These are phyloP conservation scores for Mustela lutreola DNA, from an alignment of 2,113 vertebrate genomes.

Conservation along the genomic window DNA sequence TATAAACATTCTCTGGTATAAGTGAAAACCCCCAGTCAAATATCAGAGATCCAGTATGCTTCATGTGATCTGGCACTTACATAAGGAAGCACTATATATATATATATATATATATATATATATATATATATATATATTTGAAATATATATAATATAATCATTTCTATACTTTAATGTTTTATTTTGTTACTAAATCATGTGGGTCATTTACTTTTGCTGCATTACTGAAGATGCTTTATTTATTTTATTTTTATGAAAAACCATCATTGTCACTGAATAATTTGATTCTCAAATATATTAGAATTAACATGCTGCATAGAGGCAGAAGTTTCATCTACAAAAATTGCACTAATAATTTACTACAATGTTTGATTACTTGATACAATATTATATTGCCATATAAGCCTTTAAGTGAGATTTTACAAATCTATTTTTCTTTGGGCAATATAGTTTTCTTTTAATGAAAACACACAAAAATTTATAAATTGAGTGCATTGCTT, in stretches of 20 bases:
- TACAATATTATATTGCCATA: background rate
- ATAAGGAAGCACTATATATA: background rate
- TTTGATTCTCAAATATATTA: constrained; percentile 42
- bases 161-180: constrained; percentile 61
- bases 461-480: background rate
- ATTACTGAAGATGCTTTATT: background rate
- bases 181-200: background rate
- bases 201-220: background rate
- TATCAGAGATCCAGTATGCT: background rate
- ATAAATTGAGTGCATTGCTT: constrained; percentile 65
- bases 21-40: constrained; percentile 52
- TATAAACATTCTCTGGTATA: background rate
- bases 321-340: constrained; percentile 37
- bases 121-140: background rate
- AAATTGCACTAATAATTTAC: background rate
- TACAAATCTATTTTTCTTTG: background rate
- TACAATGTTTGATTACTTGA: constrained; percentile 32
- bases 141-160: constrained; percentile 39
- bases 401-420: constrained; percentile 23
- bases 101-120: no score
- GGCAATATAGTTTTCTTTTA: constrained; percentile 54
- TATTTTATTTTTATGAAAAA: background rate
- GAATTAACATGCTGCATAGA: background rate
- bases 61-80: background rate
- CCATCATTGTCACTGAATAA: background rate